Base-by-base conservation (phyloP, 1,140 invertebrate genomes). In the Acromyrmex heyeri region DNA sequence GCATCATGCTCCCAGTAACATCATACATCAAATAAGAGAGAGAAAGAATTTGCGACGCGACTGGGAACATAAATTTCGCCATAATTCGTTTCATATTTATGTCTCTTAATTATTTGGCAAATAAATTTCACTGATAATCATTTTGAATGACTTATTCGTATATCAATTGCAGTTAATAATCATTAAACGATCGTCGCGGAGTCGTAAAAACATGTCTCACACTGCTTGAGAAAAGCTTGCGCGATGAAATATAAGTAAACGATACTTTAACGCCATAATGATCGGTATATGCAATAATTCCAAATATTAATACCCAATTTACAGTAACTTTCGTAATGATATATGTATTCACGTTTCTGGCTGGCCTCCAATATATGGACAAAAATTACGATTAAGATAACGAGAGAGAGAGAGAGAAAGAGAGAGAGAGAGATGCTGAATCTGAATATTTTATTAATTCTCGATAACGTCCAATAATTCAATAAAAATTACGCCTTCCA, bases 251-350 rank as follows among this genome's bases (percentile, higher is more conserved):
- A n/a, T n/a, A 34, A 73, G 27, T 61, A 18, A 81, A 16, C 24
- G 55, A 73, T 59, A 73, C 21, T 44, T 72, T 70, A 57, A 59
- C 12, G n/a, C 21, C 24, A 12, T 30, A 73, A 61, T n/a, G 69
- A 14, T 44, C 24, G 67, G 14, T 44, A 59, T 10, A 61, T 12
- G 24, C n/a, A 21, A 48, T 75, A 75, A 75, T 75, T 34, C 2
- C 38, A 73, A 83, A 73, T 75, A 75, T 83, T 75, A 83, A 61
- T 50, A 18, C 4, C 12, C 78, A 30, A 72, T 57, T 57, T 65
- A 34, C 79, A 34, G 12, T 50, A n/a, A 75, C 79, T 75, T 83
- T 83, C 14, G 44, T 38, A 44, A 34, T 30, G 44, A 48, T 62
- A 50, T 61, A 73, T 61, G 12, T 14, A 44, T 44, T 44, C 38